These are phyloP conservation scores for Aradus depressus DNA, from an alignment of 2,888 invertebrate genomes.

Conservation along the genomic window DNA sequence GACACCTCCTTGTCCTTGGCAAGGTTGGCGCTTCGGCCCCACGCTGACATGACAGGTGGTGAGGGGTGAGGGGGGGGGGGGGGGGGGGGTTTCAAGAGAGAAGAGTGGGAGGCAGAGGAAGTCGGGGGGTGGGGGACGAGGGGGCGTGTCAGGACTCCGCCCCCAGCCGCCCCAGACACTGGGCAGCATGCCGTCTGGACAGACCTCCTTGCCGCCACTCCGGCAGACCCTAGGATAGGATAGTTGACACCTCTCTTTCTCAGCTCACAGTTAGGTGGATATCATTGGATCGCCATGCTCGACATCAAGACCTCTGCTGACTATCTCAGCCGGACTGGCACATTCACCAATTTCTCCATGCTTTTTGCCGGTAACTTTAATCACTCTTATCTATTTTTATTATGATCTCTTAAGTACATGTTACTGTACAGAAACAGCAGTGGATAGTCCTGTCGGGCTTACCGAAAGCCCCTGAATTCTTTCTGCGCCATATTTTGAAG, in stretches of 20 bases:
- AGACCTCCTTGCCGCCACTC: slow-evolving; percentile 28
- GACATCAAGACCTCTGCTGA: slow-evolving; percentile 87
- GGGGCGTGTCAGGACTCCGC: slow-evolving; percentile 21
- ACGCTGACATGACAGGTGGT: not conserved
- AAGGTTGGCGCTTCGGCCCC: too few relatives aligned
- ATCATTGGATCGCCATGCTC: slow-evolving; percentile 69
- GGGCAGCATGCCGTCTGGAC: too few relatives aligned
- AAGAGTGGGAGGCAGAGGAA: slow-evolving; percentile 4
- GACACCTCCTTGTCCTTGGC: too few relatives aligned
- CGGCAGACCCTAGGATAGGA: slow-evolving; percentile 37
- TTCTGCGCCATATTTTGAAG: too few relatives aligned
- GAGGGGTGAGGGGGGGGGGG: slow-evolving; percentile 1
- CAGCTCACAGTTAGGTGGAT: too few relatives aligned
- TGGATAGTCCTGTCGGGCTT: too few relatives aligned
- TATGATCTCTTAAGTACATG: too few relatives aligned
- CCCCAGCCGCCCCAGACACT: too few relatives aligned
- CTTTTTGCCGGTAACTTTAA: slow-evolving; percentile 69
- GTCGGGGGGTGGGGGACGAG: slow-evolving; percentile 9
- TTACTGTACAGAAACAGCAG: not conserved
- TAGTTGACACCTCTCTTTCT: slow-evolving; percentile 38
- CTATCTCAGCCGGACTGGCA: slow-evolving; percentile 80
- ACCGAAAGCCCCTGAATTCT: too few relatives aligned
- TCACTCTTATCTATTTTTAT: slow-evolving; percentile 35
- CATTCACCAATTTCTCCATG: slow-evolving; percentile 91
- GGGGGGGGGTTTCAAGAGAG: not conserved